Percentiles rank a stretch among this genome's conserved stretches.
These are phyloP conservation scores for Leucosticte australis DNA, from an alignment of 2,113 vertebrate genomes.

Conservation along the genomic window DNA sequence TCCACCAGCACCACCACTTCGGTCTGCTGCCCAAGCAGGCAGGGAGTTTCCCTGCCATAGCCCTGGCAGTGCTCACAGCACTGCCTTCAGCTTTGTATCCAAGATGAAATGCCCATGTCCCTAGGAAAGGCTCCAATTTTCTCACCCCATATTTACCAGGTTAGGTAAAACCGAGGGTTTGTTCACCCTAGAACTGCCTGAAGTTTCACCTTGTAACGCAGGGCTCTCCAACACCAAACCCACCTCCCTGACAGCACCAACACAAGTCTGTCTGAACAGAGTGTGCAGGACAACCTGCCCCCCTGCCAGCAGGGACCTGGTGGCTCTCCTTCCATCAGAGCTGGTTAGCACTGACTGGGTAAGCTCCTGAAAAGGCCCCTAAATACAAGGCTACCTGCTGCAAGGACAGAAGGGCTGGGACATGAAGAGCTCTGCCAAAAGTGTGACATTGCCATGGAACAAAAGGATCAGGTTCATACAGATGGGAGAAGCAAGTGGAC, in stretches of 20 bases:
- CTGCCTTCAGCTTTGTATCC: neutral
- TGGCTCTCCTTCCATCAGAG: neutral
- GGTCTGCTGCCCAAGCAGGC: neutral
- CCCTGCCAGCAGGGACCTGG: neutral
- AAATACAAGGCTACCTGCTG: neutral
- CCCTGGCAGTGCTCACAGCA: neutral
- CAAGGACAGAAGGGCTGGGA: neutral
- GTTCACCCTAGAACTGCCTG: neutral
- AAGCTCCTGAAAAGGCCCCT: neutral
- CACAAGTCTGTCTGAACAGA: neutral
- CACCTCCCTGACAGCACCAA: neutral
- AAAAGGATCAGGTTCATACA: neutral
- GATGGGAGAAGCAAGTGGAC: neutral
- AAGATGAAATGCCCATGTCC: neutral
- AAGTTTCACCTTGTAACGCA: neutral
- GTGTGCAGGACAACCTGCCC: fast-evolving
- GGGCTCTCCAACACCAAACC: neutral
- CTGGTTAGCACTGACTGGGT: neutral
- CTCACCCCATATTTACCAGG: neutral
- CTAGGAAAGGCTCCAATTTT: neutral
- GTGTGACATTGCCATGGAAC: neutral
- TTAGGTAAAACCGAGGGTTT: neutral
- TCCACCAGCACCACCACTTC: neutral
- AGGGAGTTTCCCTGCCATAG: neutral
- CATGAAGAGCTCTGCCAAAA: neutral